phyloP scores from a whole-genome alignment of 2,113 vertebrate species.

The Otocyon megalotis region DNA sequence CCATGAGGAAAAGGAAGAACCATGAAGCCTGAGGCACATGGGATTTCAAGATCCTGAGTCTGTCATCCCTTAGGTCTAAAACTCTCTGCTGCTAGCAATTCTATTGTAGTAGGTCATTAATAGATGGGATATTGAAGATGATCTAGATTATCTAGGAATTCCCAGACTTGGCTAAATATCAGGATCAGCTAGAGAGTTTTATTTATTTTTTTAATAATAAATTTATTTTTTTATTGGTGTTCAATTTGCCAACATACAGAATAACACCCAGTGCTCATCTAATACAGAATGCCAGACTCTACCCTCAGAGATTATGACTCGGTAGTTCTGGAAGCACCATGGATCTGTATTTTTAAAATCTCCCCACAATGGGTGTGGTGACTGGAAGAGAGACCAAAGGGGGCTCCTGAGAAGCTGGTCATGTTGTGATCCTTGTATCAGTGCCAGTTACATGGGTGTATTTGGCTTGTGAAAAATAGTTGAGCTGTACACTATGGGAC shows the following conservation, averaged over 20 bases:
- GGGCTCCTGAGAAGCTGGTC: neutral
- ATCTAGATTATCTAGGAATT: neutral
- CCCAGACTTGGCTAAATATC: neutral
- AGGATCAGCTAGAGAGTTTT: neutral
- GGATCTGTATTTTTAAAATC: neutral
- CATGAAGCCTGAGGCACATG: neutral
- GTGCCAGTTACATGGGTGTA: neutral
- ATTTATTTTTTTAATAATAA: neutral
- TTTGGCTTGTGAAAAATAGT: neutral
- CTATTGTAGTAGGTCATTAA: accelerated
- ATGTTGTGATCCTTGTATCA: neutral
- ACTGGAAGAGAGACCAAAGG: neutral
- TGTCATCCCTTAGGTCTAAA: neutral
- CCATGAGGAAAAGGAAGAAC: neutral
- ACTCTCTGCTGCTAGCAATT: neutral
- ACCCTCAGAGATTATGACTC: neutral
- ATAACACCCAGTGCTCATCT: no score
- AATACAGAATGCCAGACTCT: neutral
- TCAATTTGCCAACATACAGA: no score
- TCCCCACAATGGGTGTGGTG: neutral
- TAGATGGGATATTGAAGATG: neutral
- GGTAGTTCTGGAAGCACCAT: neutral
- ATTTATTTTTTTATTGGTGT: no score
- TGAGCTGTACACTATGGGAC: neutral
- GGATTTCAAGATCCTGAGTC: neutral